Conservation (phyloP, 2,113 vertebrate species). For the Diadophis punctatus region DNA sequence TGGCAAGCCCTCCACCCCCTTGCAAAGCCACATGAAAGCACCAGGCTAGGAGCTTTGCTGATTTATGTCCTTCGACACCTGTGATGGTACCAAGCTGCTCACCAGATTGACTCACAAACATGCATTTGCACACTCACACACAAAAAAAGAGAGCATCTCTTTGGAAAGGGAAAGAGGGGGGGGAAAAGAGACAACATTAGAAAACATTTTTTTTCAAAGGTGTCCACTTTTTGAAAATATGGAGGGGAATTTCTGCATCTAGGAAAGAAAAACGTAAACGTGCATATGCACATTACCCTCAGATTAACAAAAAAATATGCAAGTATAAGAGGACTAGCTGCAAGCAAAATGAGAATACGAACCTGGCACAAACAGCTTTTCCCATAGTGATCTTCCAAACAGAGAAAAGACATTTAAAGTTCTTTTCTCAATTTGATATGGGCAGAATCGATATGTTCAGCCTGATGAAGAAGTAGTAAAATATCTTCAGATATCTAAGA, state of each 20-base stretch:
- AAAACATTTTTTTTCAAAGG: not conserved
- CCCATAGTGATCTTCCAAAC: not conserved
- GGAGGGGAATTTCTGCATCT: not conserved
- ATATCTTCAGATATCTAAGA: not conserved
- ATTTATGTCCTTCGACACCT: conserved; percentile 11
- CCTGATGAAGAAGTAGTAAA: not conserved
- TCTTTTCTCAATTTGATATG: not conserved
- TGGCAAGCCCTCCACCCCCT: not conserved
- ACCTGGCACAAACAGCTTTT: not conserved
- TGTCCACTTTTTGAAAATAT: no score
- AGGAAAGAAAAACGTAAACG: not conserved
- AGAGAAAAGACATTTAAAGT: not conserved
- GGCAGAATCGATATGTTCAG: not conserved
- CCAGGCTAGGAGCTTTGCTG: not conserved
- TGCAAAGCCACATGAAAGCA: conserved; percentile 16
- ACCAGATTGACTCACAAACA: not conserved
- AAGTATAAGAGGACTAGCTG: not conserved
- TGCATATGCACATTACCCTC: not conserved
- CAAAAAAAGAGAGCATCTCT: not conserved
- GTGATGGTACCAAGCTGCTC: conserved; percentile 7
- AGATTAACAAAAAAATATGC: not conserved
- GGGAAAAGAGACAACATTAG: not conserved
- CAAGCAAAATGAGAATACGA: not conserved
- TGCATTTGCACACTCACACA: not conserved
- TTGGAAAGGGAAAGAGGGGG: not conserved